A percentile compares a stretch with the other conserved stretches of the same genome.
phyloP scores from a whole-genome alignment of 1,140 invertebrate species.

The Gonioctena quinquepunctata region DNA sequence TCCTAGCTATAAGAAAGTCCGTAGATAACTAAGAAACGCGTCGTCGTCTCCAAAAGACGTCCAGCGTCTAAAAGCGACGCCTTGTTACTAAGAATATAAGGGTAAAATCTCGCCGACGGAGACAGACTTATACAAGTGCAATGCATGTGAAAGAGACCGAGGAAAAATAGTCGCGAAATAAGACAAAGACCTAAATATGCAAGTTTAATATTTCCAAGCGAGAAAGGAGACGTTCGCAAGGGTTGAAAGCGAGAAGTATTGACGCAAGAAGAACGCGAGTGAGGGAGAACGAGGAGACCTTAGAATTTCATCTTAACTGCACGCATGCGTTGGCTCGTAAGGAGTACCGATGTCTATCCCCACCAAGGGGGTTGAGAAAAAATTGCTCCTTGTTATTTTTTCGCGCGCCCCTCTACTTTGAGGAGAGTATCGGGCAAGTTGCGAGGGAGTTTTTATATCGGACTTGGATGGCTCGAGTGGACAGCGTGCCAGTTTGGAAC shows the following conservation, averaged over 20 bases:
- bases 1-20: constrained; percentile 42
- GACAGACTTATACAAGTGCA: constrained; percentile 44
- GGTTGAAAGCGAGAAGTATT: constrained; percentile 40
- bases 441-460: constrained; percentile 24
- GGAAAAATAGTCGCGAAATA: constrained; percentile 41
- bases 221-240: constrained; percentile 37
- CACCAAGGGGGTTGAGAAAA: constrained; percentile 42
- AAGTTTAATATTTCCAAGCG: constrained; percentile 42
- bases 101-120: constrained; percentile 43
- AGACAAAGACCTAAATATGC: constrained; percentile 40
- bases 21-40: constrained; percentile 53
- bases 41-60: constrained; percentile 47
- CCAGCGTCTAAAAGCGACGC: constrained; percentile 54
- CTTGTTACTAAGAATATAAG: constrained; percentile 55
- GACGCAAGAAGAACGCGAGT: constrained; percentile 42
- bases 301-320: constrained; percentile 52
- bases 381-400: constrained; percentile 47
- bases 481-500: constrained; percentile 14
- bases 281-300: constrained; percentile 43
- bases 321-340: constrained; percentile 49
- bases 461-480: constrained; percentile 23
- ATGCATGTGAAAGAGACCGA: constrained; percentile 39
- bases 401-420: constrained; percentile 31
- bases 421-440: constrained; percentile 22
- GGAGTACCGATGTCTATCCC: constrained; percentile 45